phyloP scores from a whole-genome alignment of 2,113 vertebrate species.

The Menidia beryllina region DNA sequence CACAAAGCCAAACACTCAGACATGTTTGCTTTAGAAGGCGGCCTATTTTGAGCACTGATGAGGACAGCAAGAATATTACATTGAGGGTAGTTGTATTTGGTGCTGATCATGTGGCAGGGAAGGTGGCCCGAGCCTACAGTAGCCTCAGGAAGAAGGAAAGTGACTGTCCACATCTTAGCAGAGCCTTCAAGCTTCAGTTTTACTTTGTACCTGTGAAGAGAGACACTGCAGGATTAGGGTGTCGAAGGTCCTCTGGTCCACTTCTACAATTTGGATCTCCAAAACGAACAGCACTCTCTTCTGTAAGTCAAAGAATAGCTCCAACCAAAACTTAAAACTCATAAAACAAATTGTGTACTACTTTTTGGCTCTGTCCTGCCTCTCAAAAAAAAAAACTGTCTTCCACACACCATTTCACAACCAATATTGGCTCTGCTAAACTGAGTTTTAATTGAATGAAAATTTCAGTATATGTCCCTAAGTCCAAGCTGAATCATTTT shows the following conservation, averaged over 20 bases:
- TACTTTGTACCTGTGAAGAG: slow-evolving; percentile 92
- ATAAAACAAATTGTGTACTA: too few relatives aligned
- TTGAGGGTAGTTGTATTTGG: slow-evolving; percentile 95
- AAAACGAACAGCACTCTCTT: slow-evolving; percentile 37
- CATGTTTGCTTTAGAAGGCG: slow-evolving; percentile 84
- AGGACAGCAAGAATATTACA: slow-evolving; percentile 84
- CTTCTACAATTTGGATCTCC: slow-evolving; percentile 23
- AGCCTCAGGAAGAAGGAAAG: slow-evolving; percentile 89
- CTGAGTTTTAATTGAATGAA: neutral
- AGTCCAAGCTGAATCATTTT: too few relatives aligned
- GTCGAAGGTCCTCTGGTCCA: slow-evolving; percentile 40
- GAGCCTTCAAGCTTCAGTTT: slow-evolving; percentile 92
- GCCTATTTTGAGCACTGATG: slow-evolving; percentile 90
- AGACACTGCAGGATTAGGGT: slow-evolving; percentile 56
- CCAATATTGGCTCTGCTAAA: neutral
- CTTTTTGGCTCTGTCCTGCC: neutral
- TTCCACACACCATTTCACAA: neutral
- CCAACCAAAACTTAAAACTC: neutral
- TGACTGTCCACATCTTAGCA: slow-evolving; percentile 85
- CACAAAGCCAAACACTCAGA: slow-evolving; percentile 58
- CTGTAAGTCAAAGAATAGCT: slow-evolving; percentile 52
- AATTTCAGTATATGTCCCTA: neutral
- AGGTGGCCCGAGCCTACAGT: slow-evolving; percentile 92
- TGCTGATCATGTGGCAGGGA: slow-evolving; percentile 93
- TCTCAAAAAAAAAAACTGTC: neutral